These are phyloP conservation scores for Polypterus senegalus DNA, from an alignment of 2,113 vertebrate genomes.

Conservation along the genomic window DNA sequence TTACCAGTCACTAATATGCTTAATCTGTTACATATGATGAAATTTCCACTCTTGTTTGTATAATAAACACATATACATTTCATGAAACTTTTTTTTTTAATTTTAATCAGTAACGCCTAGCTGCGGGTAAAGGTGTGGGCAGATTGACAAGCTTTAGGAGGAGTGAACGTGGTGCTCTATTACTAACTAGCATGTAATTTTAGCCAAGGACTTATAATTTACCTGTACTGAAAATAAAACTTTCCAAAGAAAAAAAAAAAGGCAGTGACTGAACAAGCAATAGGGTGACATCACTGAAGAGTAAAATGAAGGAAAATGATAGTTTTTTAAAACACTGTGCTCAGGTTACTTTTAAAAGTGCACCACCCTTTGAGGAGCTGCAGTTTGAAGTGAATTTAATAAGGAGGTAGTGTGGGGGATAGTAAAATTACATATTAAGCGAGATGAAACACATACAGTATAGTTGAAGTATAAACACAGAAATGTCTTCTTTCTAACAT, in stretches of 20 bases:
- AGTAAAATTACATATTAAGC: not conserved
- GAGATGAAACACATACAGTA: too few species aligned
- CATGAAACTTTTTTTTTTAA: not conserved
- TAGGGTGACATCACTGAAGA: conserved; percentile 29
- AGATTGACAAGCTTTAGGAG: conserved; percentile 6
- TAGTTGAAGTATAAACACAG: too few species aligned
- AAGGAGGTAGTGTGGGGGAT: not conserved
- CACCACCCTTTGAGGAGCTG: conserved; percentile 10
- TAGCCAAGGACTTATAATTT: conserved; percentile 14
- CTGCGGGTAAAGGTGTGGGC: conserved; percentile 7
- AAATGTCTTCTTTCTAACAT: too few species aligned
- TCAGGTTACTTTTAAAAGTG: conserved; percentile 17
- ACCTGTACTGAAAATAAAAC: conserved; percentile 19
- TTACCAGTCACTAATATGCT: too few species aligned
- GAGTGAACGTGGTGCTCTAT: rapidly evolving
- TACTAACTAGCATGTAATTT: conserved; percentile 4
- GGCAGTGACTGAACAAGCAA: conserved; percentile 11
- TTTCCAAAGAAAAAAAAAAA: conserved; percentile 30
- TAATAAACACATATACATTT: not conserved
- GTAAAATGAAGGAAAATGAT: conserved; percentile 16
- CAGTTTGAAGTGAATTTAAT: not conserved
- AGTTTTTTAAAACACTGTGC: conserved; percentile 19
- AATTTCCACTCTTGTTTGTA: not conserved
- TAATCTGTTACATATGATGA: too few species aligned
- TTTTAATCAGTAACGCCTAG: not conserved